These are phyloP conservation scores for Hypanus sabinus DNA, from an alignment of 2,113 vertebrate species.

Conservation along the genomic window DNA sequence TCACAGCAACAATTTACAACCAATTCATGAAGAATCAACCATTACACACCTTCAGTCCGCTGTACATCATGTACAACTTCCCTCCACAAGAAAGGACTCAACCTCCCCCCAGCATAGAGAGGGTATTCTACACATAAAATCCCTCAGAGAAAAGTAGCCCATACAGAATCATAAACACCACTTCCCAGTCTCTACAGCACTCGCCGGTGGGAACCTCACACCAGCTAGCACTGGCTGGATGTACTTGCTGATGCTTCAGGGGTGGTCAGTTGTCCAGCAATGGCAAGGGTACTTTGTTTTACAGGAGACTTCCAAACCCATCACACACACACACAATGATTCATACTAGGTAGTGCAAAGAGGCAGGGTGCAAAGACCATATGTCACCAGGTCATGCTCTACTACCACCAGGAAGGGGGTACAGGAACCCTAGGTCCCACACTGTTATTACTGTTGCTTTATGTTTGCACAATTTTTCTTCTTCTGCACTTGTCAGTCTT, in stretches of 20 bases:
- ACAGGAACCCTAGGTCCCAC: no score
- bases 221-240: not conserved
- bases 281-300: not conserved
- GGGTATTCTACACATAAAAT: not conserved
- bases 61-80: not conserved
- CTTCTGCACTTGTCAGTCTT: no score
- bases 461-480: no score
- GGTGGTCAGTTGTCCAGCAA: not conserved
- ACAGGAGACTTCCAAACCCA: not conserved
- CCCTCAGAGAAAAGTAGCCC: no score
- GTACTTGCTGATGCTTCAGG: not conserved
- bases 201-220: not conserved
- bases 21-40: not conserved
- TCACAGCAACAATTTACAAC: not conserved
- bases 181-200: not conserved
- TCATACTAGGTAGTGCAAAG: no score
- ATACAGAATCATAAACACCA: not conserved
- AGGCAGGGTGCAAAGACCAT: no score
- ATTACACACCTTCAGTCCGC: not conserved
- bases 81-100: not conserved
- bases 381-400: no score
- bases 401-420: no score
- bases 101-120: not conserved
- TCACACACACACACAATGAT: not conserved
- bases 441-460: no score